Evolutionary conservation across 2,797 vertebrate genomes (phyloP).

Genomic region (Phoeniculus purpureus): DNA sequence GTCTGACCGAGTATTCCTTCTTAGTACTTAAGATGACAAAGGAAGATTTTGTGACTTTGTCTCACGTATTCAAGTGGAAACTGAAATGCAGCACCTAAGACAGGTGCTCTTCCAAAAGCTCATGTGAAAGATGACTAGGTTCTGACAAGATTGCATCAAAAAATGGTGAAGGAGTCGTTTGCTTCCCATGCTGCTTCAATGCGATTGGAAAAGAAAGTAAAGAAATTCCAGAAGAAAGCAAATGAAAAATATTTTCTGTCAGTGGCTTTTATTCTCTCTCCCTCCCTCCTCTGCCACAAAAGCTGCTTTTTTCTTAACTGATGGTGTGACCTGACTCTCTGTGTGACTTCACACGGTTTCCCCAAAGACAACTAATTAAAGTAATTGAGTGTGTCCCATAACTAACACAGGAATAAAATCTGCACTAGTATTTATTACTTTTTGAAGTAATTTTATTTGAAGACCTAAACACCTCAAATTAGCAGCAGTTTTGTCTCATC

Average conservation of each 20-base stretch:
- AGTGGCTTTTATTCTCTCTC: neutral
- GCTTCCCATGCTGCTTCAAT: neutral
- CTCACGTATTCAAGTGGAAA: neutral
- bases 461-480: neutral
- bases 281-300: neutral
- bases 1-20: neutral
- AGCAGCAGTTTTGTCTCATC: neutral
- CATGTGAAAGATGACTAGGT: neutral
- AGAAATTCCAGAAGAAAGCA: neutral
- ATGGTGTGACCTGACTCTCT: neutral
- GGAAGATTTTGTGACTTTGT: neutral
- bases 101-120: neutral
- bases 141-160: neutral
- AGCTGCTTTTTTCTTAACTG: neutral
- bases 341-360: neutral
- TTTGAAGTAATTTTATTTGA: neutral
- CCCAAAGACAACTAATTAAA: neutral
- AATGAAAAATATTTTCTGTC: neutral
- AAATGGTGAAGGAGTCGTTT: neutral
- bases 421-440: neutral
- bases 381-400: neutral
- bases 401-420: neutral
- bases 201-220: neutral
- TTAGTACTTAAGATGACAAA: neutral
- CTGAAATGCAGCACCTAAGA: neutral